phyloP scores from a whole-genome alignment of 2,888 invertebrate species.

The Abscondita cerata region DNA sequence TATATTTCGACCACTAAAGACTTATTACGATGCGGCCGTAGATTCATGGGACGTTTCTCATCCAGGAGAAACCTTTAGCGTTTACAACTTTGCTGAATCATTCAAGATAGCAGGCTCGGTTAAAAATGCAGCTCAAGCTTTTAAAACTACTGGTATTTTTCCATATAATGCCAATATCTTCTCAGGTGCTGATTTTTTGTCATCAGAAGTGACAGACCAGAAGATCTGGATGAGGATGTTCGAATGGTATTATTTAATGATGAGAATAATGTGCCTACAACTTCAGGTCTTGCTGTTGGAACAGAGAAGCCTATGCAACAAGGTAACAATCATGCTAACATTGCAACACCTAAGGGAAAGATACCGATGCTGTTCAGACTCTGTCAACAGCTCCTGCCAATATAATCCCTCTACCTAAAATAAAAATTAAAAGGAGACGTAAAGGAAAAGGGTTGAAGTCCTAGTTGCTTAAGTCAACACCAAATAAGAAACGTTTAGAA shows the following conservation, averaged over 20 bases:
- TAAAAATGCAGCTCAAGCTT: conserved; percentile 1
- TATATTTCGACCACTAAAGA: background rate
- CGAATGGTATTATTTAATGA: background rate
- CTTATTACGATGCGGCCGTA: background rate
- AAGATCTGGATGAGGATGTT: background rate
- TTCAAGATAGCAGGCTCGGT: background rate
- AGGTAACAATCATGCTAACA: too few relatives aligned
- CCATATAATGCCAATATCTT: background rate
- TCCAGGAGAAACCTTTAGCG: background rate
- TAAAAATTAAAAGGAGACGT: background rate
- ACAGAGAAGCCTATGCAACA: too few relatives aligned
- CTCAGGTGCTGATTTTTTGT: background rate
- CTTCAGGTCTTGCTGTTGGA: background rate
- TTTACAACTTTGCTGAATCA: conserved; percentile 2
- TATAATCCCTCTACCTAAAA: background rate
- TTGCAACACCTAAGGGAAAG: background rate
- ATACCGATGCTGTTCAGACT: background rate
- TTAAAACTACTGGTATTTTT: too few relatives aligned
- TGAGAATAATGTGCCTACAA: background rate
- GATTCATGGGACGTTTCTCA: conserved; percentile 5
- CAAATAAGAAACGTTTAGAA: background rate
- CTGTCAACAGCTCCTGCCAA: too few relatives aligned
- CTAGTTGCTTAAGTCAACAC: background rate
- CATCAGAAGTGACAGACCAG: background rate
- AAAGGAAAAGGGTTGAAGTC: background rate